Evolutionary conservation across 2,113 vertebrate species (phyloP), one percentile per base, ranked within the genome.

Genomic region (Malurus cyaneus): DNA sequence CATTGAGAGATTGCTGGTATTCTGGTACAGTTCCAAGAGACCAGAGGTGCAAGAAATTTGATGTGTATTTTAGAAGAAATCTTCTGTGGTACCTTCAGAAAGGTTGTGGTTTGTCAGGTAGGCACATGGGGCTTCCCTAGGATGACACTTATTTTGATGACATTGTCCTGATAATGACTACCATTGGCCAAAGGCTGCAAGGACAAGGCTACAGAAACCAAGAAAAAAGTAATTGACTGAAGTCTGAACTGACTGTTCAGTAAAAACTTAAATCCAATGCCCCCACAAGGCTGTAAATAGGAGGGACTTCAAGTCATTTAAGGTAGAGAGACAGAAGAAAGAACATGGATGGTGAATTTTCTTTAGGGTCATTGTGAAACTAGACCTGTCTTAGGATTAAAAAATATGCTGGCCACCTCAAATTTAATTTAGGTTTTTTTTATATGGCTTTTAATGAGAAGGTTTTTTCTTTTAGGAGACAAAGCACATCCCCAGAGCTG

Each of bases 51-150:
- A 81, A 78, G 47, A 92, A 74, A 80, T 1, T 0, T 6, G 4
- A 41, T 2, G 0, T 7, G 2, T 70, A 39, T 60, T 77, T 93
- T 78, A 78, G 72, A 90, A 62, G 41, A 46, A 84, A 39, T 20
- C 10, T 81, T 8, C 11, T 41, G 24, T 7, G 15, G 28, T 26
- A 71, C 8, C 19, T 88, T 84, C 52, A 80, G 73, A 90, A 78
- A 29, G 1, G 4, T 44, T 67, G 12, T 47, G 31, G 13, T 60
- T 88, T 86, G 21, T 56, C 80, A 81, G 12, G 8, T 16, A 71
- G 52, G 39, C 31, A 66, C 0, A 0, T 11, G 28, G 28, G 13
- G 3, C n/a, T 80, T 78, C 57, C 21, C 49, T 56, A 69, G 20
- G 36, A 50, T 39, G 32, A 24, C n/a, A 47, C 8, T n/a, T 44